phyloP scores from a whole-genome alignment of 2,888 invertebrate species.

The Melanchra persicariae region DNA sequence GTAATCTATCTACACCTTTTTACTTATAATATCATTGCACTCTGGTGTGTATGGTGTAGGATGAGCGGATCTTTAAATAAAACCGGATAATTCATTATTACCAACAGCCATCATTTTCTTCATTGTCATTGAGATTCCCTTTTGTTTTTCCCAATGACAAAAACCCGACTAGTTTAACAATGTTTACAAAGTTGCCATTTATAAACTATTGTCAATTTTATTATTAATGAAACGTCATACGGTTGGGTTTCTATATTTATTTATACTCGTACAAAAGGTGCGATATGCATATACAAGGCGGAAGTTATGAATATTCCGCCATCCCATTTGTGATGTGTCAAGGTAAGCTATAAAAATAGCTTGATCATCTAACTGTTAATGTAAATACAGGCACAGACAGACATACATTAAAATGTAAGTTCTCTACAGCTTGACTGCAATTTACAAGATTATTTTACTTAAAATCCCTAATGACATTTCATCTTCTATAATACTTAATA shows the following conservation, averaged over 20 bases:
- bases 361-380: conserved; percentile 31
- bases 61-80: too few relatives aligned
- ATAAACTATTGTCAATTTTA: conserved; percentile 4
- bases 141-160: not conserved
- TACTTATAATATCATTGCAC: too few relatives aligned
- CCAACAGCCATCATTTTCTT: too few relatives aligned
- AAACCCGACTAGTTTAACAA: not conserved
- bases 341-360: conserved; percentile 29
- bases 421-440: not conserved
- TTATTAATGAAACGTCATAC: conserved; percentile 13
- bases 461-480: too few relatives aligned
- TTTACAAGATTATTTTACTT: not conserved
- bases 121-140: not conserved
- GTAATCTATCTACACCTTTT: too few relatives aligned
- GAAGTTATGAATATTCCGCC: conserved; percentile 57
- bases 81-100: too few relatives aligned
- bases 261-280: conserved; percentile 16
- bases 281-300: conserved; percentile 38
- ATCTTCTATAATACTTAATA: too few relatives aligned
- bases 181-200: conserved; percentile 8
- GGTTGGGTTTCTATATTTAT: conserved; percentile 46
- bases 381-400: too few relatives aligned
- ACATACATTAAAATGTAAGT: not conserved
- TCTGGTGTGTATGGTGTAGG: too few relatives aligned
- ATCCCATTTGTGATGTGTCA: conserved; percentile 51